Evolutionary conservation across 2,888 invertebrate genomes (phyloP).

Genomic region (Melinaea marsaeus): DNA sequence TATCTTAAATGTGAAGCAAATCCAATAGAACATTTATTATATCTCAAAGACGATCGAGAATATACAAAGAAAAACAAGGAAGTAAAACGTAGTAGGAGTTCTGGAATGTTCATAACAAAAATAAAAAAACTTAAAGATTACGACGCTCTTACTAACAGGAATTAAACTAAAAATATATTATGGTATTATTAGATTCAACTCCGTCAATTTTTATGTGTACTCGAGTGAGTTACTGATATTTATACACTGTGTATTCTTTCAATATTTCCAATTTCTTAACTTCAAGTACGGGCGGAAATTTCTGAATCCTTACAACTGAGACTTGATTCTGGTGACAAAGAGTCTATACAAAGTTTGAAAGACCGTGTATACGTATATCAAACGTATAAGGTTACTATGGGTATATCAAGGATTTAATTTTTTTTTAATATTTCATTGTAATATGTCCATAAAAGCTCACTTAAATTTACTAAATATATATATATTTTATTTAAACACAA

Average conservation of each 20-base stretch:
- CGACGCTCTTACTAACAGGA: background rate
- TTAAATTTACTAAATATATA: no score
- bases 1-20: no score
- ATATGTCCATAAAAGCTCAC: no score
- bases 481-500: no score
- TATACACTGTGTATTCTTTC: background rate
- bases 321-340: slow-evolving; percentile 2
- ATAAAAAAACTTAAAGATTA: background rate
- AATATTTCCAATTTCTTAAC: background rate
- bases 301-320: background rate
- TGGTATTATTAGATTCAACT: no score
- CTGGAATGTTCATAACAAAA: background rate
- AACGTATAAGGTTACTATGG: no score
- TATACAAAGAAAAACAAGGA: background rate
- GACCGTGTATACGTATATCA: no score
- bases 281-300: background rate
- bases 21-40: background rate
- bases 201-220: no score
- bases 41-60: background rate
- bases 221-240: no score
- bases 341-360: background rate
- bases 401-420: no score
- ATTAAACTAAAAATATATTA: no score
- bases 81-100: background rate
- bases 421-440: no score